Base-by-base conservation (phyloP, 2,113 vertebrate genomes). In the Pseudolaguvia tuberculata region DNA sequence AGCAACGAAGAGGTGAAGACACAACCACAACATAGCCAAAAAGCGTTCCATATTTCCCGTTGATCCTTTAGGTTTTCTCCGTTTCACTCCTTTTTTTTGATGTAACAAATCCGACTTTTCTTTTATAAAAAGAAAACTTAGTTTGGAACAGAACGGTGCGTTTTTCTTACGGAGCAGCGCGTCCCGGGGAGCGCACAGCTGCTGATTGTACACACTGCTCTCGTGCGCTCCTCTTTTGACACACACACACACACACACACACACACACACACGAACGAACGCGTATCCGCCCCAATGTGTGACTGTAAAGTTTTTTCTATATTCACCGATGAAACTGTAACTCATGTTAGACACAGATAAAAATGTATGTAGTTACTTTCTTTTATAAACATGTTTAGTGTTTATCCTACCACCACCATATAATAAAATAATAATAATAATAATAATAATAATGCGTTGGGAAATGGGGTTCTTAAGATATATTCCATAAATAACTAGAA, bases 11-110 rank as follows among this genome's bases (percentile, higher is more conserved):
- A 81, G 75, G 18, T 72, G 35, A 67, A 73, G n/a, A 48, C 42
- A 78, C 14, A 80, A 23, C 67, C 69, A 72, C 63, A 78, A 72
- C 63, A 78, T 29, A 18, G 55, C 25, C 20, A 55, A 14, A 5
- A 50, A 29, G 29, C 75, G 18, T 61, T 53, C 68, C 79, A 81
- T 81, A 69, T 21, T 2, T 21, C 52, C 42, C 31, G 66, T 21
- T 14, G 39, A 47, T 66, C 63, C 45, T 63, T 35, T 14, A 15
- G 12, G 39, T 47, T 25, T 25, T n/a, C n/a, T n/a, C 42, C 42
- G 15, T 48, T 18, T 13, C 2, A 12, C 39, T 61, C 17, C 45
- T 50, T 8, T 47, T 73, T 35, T 17, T 4, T 20, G 23, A 18
- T 17, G 2, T 66, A 53, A 53, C n/a, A n/a, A n/a, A n/a, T n/a